Evolutionary conservation across 2,113 vertebrate genomes (phyloP), one percentile per base, ranked within the genome.

Genomic region (Callithrix jacchus): DNA sequence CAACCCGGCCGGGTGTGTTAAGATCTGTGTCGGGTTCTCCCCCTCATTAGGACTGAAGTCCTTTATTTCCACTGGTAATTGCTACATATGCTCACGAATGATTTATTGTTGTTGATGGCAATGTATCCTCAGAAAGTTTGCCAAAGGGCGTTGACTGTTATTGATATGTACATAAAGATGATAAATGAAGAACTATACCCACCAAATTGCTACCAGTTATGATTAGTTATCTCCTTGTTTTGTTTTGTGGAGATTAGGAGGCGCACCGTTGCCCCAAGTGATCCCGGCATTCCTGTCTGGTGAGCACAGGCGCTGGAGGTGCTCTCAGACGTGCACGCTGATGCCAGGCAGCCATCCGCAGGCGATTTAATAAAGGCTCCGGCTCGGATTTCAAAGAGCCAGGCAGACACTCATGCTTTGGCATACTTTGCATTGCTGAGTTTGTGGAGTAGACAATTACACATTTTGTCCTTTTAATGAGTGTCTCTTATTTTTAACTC

Each of bases 351-450:
- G 97, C 98, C 92, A 98, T 97, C 97, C 96, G 96, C 93, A 98
- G 97, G 98, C 73, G 97, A 93, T 97, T 98, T 96, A 92, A 93
- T 97, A 96, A 98, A 98, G 96, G 97, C 85, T 93, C 94, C 49
- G 88, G 98, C 90, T 98, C 98, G 37, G 14, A 93, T 98, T 98
- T 99, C 98, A 98, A 98, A 98, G 81, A 92, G 93, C 74, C 58
- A 79, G 71, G 97, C 91, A 84, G 94, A 98, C 93, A 97, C 98
- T 98, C 98, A 98, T 85, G 96, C 97, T 66, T 68, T 71, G 96
- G 77, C 96, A 66, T 96, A 84, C 79, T 54, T 97, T 95, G 97
- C 98, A 98, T 98, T 97, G 96, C 95, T 98, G 94, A 95, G 95
- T 96, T 85, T 90, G 89, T 86, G 90, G 95, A 95, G 97, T 82